A percentile compares a stretch with the other conserved stretches of the same genome.
Conservation (phyloP, 2,888 invertebrate genomes). For the Aphrophora alni region DNA sequence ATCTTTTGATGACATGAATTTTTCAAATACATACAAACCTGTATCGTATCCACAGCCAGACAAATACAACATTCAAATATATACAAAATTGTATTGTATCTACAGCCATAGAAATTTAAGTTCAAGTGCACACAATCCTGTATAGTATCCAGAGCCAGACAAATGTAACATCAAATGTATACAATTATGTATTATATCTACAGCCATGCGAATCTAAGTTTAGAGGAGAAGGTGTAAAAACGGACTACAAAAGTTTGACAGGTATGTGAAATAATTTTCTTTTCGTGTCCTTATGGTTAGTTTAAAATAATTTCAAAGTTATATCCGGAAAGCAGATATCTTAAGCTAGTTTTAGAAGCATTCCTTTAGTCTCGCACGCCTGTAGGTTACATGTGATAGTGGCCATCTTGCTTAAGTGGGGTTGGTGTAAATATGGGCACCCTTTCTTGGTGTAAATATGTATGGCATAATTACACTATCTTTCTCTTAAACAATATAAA, state of each 20-base stretch:
- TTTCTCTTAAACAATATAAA: neutral
- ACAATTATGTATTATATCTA: too few relatives aligned
- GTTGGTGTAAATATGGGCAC: neutral
- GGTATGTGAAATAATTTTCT: neutral
- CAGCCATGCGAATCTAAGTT: too few relatives aligned
- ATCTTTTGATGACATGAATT: too few relatives aligned
- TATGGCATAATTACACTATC: neutral
- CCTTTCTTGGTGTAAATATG: neutral
- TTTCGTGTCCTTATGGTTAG: neutral
- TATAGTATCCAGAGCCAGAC: too few relatives aligned
- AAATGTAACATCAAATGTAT: too few relatives aligned
- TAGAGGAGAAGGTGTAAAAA: constrained; percentile 7
- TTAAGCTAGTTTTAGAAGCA: neutral
- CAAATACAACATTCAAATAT: too few relatives aligned
- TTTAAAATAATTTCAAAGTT: neutral
- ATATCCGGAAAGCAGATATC: neutral
- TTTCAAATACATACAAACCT: too few relatives aligned
- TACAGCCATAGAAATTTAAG: too few relatives aligned
- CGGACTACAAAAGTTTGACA: neutral
- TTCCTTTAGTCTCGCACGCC: neutral
- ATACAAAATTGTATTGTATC: too few relatives aligned
- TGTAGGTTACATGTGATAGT: neutral
- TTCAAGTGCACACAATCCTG: too few relatives aligned
- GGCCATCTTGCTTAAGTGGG: neutral
- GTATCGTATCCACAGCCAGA: too few relatives aligned